Conservation (phyloP, 2,888 invertebrate species). For the Xestoiulus laeticollis region DNA sequence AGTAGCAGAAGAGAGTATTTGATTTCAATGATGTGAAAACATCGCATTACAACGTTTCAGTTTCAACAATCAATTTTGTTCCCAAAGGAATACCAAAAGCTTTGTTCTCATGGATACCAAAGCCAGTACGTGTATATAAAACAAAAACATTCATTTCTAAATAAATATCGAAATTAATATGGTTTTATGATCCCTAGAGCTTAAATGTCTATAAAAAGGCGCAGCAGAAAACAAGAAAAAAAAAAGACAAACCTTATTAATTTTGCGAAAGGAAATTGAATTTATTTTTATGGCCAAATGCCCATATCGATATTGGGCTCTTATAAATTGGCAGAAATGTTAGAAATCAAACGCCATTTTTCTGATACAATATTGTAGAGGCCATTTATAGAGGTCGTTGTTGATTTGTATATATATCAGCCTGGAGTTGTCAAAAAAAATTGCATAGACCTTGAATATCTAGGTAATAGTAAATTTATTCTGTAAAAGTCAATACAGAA, state of each 20-base stretch:
- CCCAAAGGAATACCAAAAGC: not conserved
- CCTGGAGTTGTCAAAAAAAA: too few relatives aligned
- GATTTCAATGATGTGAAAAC: not conserved
- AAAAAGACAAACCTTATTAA: not conserved
- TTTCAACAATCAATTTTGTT: not conserved
- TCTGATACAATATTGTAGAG: too few relatives aligned
- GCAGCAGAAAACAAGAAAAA: not conserved
- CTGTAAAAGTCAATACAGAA: too few relatives aligned
- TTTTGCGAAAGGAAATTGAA: conserved; percentile 19
- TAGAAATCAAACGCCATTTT: too few relatives aligned
- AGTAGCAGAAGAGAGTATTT: not conserved
- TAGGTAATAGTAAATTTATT: too few relatives aligned
- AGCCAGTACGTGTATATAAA: not conserved
- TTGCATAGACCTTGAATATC: too few relatives aligned
- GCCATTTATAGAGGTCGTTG: too few relatives aligned
- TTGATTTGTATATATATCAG: too few relatives aligned
- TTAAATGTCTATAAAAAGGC: not conserved
- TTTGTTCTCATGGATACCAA: not conserved
- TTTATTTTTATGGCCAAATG: not conserved
- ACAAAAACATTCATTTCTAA: not conserved
- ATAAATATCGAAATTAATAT: conserved; percentile 8
- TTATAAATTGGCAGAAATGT: too few relatives aligned
- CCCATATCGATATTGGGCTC: too few relatives aligned
- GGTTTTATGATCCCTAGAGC: not conserved
- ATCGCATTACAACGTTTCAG: not conserved